Percentiles rank a stretch among this genome's conserved stretches.
Evolutionary conservation across 2,113 vertebrate genomes (phyloP).

Genomic region (Chamaetylas fuelleborni): DNA sequence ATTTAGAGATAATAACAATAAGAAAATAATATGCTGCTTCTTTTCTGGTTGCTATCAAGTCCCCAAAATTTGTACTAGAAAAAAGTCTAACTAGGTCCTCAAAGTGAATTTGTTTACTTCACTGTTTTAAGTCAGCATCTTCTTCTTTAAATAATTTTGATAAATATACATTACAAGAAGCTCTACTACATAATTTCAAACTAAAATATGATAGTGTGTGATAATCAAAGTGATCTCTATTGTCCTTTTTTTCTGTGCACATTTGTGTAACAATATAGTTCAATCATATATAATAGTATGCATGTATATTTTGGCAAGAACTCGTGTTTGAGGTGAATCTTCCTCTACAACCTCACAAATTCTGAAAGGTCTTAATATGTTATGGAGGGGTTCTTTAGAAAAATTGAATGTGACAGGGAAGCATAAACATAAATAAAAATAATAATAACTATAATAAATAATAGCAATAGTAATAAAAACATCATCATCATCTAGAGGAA

Average conservation of each 20-base stretch:
- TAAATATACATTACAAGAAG: neutral
- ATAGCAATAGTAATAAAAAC: neutral
- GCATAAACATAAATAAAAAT: neutral
- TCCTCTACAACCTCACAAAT: neutral
- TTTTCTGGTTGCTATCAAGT: neutral
- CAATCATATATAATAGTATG: neutral
- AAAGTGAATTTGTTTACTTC: neutral
- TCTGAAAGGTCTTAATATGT: neutral
- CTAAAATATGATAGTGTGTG: neutral
- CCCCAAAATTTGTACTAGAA: neutral
- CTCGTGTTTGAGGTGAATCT: neutral
- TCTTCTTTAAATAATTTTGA: neutral
- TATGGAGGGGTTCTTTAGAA: neutral
- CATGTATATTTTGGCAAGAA: neutral
- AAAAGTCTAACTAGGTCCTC: neutral
- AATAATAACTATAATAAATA: neutral
- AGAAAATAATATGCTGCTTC: neutral
- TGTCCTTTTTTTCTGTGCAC: neutral
- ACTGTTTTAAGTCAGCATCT: neutral
- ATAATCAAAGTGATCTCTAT: neutral
- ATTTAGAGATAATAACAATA: neutral
- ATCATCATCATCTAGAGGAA: neutral
- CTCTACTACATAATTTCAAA: neutral
- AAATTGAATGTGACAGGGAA: neutral
- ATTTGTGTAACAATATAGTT: neutral